Evolutionary conservation across 2,888 invertebrate genomes (phyloP).

Genomic region (Drosophila merina): DNA sequence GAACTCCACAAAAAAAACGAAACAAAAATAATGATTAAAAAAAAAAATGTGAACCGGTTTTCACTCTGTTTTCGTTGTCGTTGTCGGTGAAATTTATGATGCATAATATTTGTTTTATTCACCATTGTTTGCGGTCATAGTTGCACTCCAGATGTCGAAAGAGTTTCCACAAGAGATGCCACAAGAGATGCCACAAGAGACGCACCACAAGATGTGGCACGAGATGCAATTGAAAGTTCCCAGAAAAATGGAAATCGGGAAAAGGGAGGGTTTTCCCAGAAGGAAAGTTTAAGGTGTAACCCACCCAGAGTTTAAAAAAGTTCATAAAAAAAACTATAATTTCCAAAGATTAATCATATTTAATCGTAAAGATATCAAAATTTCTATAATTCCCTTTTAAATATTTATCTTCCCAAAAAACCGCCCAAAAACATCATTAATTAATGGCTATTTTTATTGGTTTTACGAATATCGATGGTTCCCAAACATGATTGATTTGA

Average conservation of each 20-base stretch:
- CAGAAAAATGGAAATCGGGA: background rate
- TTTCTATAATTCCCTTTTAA: background rate
- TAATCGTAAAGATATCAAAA: too few species aligned
- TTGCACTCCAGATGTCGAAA: slow-evolving; percentile 23
- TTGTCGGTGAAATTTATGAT: slow-evolving; percentile 67
- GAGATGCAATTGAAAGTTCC: slow-evolving; percentile 46
- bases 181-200: slow-evolving; percentile 18
- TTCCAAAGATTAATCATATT: background rate
- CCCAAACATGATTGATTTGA: slow-evolving; percentile 11
- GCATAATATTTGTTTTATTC: slow-evolving; percentile 57
- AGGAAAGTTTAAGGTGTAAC: background rate
- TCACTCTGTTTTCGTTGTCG: slow-evolving; percentile 24
- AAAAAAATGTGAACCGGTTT: slow-evolving; percentile 24
- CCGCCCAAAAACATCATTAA: background rate
- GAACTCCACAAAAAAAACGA: slow-evolving; percentile 34
- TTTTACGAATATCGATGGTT: background rate
- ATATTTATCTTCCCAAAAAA: background rate
- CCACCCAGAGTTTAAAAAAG: background rate
- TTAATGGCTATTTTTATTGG: slow-evolving; percentile 1
- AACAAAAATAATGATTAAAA: background rate
- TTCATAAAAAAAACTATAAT: too few species aligned
- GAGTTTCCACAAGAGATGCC: background rate
- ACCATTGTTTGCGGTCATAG: slow-evolving; percentile 52
- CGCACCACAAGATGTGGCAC: slow-evolving; percentile 19
- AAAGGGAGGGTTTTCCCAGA: slow-evolving; percentile 5